Evolutionary conservation across 2,113 vertebrate genomes (phyloP), one percentile per base, ranked within the genome.

Genomic region (Tichodroma muraria): DNA sequence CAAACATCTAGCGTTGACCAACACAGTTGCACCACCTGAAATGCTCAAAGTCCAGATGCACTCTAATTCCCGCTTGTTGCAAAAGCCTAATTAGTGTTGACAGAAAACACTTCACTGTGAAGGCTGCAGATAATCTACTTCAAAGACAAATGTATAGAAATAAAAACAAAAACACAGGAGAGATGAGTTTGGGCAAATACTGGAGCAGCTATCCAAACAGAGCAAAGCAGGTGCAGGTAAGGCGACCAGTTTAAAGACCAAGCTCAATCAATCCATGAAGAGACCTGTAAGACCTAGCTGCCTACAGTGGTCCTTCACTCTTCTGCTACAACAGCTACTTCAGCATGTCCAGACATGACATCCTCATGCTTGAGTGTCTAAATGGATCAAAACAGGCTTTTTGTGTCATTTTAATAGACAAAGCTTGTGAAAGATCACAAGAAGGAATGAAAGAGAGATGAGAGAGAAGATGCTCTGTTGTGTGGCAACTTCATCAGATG

Each of bases 31-130:
- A 88, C 50, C 45, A 69, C 61, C 78, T 80, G 40, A 44, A 88
- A 50, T 33, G 42, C 69, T 83, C 20, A 0, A 78, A 86, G 85
- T 86, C 53, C 85, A 95, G 85, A 91, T 78, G 69, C 37, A 16
- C 31, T 78, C 64, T 56, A 84, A 88, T 90, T 77, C 56, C 73
- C 40, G 18, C 80, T 76, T 66, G 80, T 88, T 76, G 61, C 30
- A 86, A 77, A 86, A 73, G 61, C 40, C 44, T 93, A 76, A 94
- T 90, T 75, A 90, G 27, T 45, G 45, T 60, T 93, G 94, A 88
- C 82, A 93, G 85, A 70, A 82, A 93, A 73, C 15, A 91, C 57
- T 50, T 86, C 57, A 53, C 52, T 53, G 64, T 22, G 40, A 92
- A 80, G 35, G 45, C 80, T 84, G 61, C n/a, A 93, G 80, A 95